Conservation (phyloP, 1,140 invertebrate genomes). For the Brachionus angularis region DNA sequence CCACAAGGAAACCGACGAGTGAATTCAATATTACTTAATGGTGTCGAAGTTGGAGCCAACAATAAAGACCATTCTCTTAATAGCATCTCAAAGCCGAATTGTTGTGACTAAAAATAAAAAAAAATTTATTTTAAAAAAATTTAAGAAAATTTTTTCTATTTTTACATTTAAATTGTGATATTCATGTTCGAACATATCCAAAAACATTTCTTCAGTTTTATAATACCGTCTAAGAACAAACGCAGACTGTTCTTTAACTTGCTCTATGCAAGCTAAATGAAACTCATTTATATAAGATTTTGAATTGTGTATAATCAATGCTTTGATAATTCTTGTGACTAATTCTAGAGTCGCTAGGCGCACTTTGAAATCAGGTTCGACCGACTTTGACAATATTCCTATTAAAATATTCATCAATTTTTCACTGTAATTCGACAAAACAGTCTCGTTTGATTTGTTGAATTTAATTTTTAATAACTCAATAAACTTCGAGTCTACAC, state of each 20-base stretch:
- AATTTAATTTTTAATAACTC: neutral
- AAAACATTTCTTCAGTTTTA: constrained; percentile 95
- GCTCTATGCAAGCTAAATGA: constrained; percentile 69
- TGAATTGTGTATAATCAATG: constrained; percentile 58
- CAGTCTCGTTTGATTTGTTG: neutral
- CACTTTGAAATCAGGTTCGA: constrained; percentile 60
- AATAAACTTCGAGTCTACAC: neutral
- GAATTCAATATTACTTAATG: constrained; percentile 90
- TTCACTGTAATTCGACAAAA: constrained; percentile 7
- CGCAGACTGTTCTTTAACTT: constrained; percentile 77
- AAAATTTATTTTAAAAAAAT: neutral
- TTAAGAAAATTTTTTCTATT: neutral
- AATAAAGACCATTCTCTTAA: constrained; percentile 83
- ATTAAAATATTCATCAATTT: constrained; percentile 4
- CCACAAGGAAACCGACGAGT: constrained; percentile 89
- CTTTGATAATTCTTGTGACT: constrained; percentile 70
- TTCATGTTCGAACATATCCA: constrained; percentile 99
- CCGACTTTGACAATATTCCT: constrained; percentile 30
- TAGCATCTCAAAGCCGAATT: constrained; percentile 55
- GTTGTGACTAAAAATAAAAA: constrained; percentile 54
- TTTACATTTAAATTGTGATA: constrained; percentile 73
- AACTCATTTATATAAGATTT: constrained; percentile 64
- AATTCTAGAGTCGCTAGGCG: constrained; percentile 86
- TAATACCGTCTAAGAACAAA: constrained; percentile 83
- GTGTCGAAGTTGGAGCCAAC: constrained; percentile 89